Conservation (phyloP, 2,888 invertebrate genomes). For the Nomada fucata region DNA sequence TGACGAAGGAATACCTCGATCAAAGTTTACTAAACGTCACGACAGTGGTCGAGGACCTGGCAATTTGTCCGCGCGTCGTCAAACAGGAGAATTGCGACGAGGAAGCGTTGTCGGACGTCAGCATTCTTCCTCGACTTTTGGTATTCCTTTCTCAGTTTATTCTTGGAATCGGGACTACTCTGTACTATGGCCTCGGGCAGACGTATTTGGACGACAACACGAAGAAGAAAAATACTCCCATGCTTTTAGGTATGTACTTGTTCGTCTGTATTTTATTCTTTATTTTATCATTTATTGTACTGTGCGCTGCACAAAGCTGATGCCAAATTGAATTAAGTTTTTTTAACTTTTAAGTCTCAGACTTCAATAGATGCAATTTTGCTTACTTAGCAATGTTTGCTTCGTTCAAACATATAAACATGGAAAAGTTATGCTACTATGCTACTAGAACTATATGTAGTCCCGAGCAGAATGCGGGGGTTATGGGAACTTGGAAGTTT, state of each 20-base stretch:
- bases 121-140: constrained; percentile 86
- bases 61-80: constrained; percentile 77
- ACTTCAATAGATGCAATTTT: too few species aligned
- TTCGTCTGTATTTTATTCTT: not conserved
- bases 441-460: too few species aligned
- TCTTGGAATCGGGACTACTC: constrained; percentile 88
- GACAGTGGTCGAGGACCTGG: constrained; percentile 68
- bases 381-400: too few species aligned
- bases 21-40: constrained; percentile 76
- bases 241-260: constrained; percentile 85
- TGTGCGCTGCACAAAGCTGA: not conserved
- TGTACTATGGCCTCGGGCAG: constrained; percentile 88
- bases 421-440: too few species aligned
- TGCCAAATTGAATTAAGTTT: too few species aligned
- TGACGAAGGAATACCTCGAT: constrained; percentile 84
- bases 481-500: too few species aligned
- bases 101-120: constrained; percentile 81
- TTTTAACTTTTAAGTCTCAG: too few species aligned
- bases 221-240: constrained; percentile 87
- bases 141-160: constrained; percentile 89
- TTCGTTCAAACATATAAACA: too few species aligned
- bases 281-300: not conserved
- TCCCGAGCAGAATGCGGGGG: too few species aligned
- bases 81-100: constrained; percentile 83
- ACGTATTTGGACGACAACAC: constrained; percentile 90